phyloP scores from a whole-genome alignment of 2,888 invertebrate species.

The Drosophila setosimentum region DNA sequence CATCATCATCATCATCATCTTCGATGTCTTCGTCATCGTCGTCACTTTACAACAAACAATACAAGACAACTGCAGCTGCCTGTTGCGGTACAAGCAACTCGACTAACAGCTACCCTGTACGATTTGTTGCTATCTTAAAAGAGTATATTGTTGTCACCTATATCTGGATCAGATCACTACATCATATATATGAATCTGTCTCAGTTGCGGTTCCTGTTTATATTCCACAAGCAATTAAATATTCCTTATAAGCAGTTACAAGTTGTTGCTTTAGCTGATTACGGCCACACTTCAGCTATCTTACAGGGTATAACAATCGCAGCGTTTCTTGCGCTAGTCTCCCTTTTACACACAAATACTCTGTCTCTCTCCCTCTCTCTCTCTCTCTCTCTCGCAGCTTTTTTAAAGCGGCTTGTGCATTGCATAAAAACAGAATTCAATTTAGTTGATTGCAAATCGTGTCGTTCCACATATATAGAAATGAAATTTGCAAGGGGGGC shows the following conservation, averaged over 20 bases:
- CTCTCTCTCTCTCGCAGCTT: conserved; percentile 1
- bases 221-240: not conserved
- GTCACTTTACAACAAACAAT: conserved; percentile 60
- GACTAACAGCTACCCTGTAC: conserved; percentile 22
- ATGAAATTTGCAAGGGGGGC: conserved; percentile 29
- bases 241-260: not conserved
- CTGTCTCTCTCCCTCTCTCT: not conserved
- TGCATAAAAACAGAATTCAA: conserved; percentile 76
- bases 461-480: conserved; percentile 25
- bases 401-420: conserved; percentile 44
- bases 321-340: conserved; percentile 19
- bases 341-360: not conserved
- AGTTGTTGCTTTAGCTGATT: not conserved
- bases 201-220: too few species aligned
- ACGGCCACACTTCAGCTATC: not conserved
- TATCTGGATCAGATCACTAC: not conserved
- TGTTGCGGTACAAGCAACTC: not conserved
- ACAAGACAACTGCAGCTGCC: conserved; percentile 55
- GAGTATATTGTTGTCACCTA: not conserved
- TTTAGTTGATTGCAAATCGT: conserved; percentile 78
- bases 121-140: not conserved
- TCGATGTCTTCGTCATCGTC: conserved; percentile 14
- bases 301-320: conserved; percentile 30
- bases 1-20: not conserved
- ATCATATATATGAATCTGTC: too few species aligned